Evolutionary conservation across 2,888 invertebrate genomes (phyloP), one percentile per base, ranked within the genome.

Genomic region (Tupiocoris notatus): DNA sequence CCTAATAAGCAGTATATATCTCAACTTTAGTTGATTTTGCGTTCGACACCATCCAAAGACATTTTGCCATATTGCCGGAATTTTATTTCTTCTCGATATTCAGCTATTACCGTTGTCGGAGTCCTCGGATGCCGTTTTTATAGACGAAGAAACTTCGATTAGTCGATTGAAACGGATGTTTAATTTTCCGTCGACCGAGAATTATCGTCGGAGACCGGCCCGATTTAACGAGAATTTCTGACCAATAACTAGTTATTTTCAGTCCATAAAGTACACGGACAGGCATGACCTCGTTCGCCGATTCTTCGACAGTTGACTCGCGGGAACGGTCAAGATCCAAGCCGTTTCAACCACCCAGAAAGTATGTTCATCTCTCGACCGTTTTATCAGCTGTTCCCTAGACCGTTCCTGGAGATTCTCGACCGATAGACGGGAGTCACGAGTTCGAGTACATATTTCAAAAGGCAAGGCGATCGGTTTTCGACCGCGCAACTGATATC

Each of bases 351-450:
- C 39, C 39, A 39, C 39, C 39, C 39, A 39, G 39, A 39, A 12
- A 39, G 39, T 39, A 39, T 39, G 6, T n/a, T n/a, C n/a, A n/a
- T n/a, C n/a, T 39, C 12, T 12, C 39, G 39, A 39, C 39, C 39
- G 39, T 39, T 39, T 12, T 39, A 67, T 67, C 67, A 20, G 23
- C 17, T 22, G 57, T 57, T 67, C 57, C 57, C 7, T 16, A 17
- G n/a, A 20, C 22, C 56, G 6, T 67, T 57, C 57, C 21, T 6
- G 21, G 1, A 67, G 56, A 57, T 67, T 56, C 57, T 12, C 39
- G 39, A n/a, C n/a, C 21, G 67, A 67, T 67, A 67, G 21, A 39
- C 56, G 22, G 57, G 18, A 57, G 67, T 67, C 67, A 67, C 67
- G 67, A 67, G 22, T 22, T 21, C 12, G 67, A 22, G 6, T 56